Percentiles rank a stretch among this genome's conserved stretches.
Evolutionary conservation across 2,888 invertebrate species (phyloP).

Genomic region (Sthenelais limicola): DNA sequence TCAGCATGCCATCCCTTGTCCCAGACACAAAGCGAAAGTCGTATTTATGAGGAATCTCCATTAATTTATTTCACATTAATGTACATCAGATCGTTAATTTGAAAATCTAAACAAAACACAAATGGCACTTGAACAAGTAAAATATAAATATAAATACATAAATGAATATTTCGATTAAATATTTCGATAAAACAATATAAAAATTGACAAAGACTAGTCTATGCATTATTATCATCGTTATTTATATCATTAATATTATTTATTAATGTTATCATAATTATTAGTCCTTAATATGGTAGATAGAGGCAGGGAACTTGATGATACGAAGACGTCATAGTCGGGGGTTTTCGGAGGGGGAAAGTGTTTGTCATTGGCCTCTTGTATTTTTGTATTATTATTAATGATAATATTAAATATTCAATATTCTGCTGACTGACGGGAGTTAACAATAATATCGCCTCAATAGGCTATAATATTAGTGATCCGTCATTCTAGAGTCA

Average conservation of each 20-base stretch:
- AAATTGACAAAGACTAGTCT: slow-evolving; percentile 41
- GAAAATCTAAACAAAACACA: slow-evolving; percentile 44
- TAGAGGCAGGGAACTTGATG: slow-evolving; percentile 18
- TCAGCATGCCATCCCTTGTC: no score
- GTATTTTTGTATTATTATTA: no score
- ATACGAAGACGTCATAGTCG: not conserved
- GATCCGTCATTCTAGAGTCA: no score
- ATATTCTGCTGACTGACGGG: no score
- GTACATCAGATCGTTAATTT: slow-evolving; percentile 44
- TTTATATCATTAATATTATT: no score
- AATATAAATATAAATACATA: slow-evolving; percentile 45
- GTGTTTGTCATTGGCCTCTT: no score
- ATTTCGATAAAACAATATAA: slow-evolving; percentile 42
- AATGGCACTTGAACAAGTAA: slow-evolving; percentile 46
- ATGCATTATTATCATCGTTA: slow-evolving; percentile 36
- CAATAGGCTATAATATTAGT: no score
- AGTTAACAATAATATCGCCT: no score
- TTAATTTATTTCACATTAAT: slow-evolving; percentile 44
- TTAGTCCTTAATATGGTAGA: slow-evolving; percentile 38
- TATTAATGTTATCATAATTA: no score
- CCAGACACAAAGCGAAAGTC: no score
- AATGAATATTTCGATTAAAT: slow-evolving; percentile 43
- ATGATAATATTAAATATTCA: no score
- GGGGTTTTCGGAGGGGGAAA: no score
- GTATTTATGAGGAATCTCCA: slow-evolving; percentile 35